Base-by-base conservation (phyloP, 1,140 invertebrate genomes). In the Wiebesia pumilae region DNA sequence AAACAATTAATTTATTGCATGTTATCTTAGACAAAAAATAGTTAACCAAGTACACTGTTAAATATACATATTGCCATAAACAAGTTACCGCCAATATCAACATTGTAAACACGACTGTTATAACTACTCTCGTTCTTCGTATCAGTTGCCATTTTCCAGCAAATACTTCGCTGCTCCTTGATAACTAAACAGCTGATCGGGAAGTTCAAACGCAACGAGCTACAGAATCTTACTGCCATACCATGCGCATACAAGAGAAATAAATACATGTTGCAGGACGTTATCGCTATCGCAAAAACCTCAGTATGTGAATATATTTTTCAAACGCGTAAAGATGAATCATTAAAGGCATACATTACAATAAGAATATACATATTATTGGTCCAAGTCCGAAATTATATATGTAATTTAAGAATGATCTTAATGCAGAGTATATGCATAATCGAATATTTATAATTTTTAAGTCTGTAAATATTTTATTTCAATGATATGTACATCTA, bases 61-160 rank as follows among this genome's bases (percentile, higher is more conserved):
- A 27, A 10, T 43, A 51, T 16, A n/a, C 27, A 30, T 78, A 19
- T 51, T 3, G 33, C 0, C 7, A 33, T 35, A 78, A 43, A 77
- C 71, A 81, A 21, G 43, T 77, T 86, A 88, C 87, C 87, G 75
- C 84, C 84, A 51, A 88, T 86, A 35, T 88, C 81, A 40, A 88
- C 78, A 54, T 65, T 88, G 69, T 67, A 83, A 10, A 30, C 6
- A 43, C 40, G 51, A n/a, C 79, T 82, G 51, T 4, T 77, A 10
- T 54, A 10, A 73, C 47, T 69, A 12, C 33, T 78, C 4, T 62
- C 27, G 1, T 69, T 27, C 19, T 84, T 35, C 43, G 35, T 3
- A 12, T 33, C 21, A n/a, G 3, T 86, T 30, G 81, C 35, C 85
- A 86, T 86, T 83, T 83, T 86, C 2, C 79, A 78, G 1, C 51